Base-by-base conservation (phyloP, 2,888 invertebrate genomes). In the Torymus texanus region DNA sequence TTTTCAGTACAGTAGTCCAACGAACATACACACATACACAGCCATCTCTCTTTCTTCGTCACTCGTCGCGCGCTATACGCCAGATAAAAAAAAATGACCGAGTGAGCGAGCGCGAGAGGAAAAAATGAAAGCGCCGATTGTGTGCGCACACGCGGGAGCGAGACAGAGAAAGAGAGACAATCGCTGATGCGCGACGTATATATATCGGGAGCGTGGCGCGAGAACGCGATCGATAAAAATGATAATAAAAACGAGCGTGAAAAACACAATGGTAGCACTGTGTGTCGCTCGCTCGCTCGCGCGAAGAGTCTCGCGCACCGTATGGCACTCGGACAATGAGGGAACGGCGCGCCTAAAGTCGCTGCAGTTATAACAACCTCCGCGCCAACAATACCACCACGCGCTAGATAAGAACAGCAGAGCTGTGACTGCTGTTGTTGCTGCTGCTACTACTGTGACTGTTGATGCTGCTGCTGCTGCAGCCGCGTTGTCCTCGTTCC, bases 191-290 rank as follows among this genome's bases (percentile, higher is more conserved):
- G 41, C 1, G 8, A 8, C 41, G 41, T 8, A 8, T 41, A 41
- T 29, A 29, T 41, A 41, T 41, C 41, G 41, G 41, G 41, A 41
- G 41, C 41, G 4, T 13, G 29, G 63, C 16, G 29, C 5, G 29
- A 29, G 29, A 18, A 21, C n/a, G 82, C 73, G 73, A 82, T 82
- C 82, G 75, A 82, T 82, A 82, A 82, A 80, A 81, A 78, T 80
- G 82, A 77, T 66, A 77, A 66, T 55, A 67, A 61, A 18, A 41
- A 50, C 67, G 18, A 73, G 75, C 50, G 74, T 58, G 75, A 55
- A 75, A 74, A 85, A 86, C 82, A 86, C 86, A 86, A 86, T 86
- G 83, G 84, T 63, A 81, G 67, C 84, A 83, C 85, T 85, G 86
- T 86, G 79, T 84, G 82, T 80, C 78, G 79, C 80, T 78, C 82